Evolutionary conservation across 2,888 invertebrate species (phyloP).

Genomic region (Schizotus pectinicornis): DNA sequence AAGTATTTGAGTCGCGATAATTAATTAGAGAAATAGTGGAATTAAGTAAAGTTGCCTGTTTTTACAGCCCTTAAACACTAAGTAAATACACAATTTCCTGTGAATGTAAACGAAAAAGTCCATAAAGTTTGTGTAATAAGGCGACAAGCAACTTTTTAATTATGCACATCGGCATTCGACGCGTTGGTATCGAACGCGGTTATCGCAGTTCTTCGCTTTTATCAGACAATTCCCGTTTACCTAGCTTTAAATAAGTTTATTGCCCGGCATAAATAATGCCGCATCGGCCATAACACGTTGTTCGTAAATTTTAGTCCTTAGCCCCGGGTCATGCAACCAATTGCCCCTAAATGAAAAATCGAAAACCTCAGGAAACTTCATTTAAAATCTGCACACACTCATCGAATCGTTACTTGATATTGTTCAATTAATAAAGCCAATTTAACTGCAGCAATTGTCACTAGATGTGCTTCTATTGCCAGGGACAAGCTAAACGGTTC

Average conservation of each 20-base stretch:
- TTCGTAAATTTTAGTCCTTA: conserved; percentile 15
- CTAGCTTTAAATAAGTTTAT: conserved; percentile 24
- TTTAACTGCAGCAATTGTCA: conserved; percentile 17
- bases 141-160: conserved; percentile 27
- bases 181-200: conserved; percentile 27
- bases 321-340: too few species aligned
- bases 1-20: conserved; percentile 23
- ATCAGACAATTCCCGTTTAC: conserved; percentile 26
- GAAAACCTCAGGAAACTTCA: conserved; percentile 17
- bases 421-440: conserved; percentile 14
- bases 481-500: conserved; percentile 7
- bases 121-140: conserved; percentile 23
- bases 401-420: conserved; percentile 18
- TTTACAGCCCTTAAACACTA: conserved; percentile 27
- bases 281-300: conserved; percentile 13
- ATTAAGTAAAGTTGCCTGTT: conserved; percentile 26
- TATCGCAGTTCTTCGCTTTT: conserved; percentile 27
- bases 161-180: conserved; percentile 27
- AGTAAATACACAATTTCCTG: conserved; percentile 32
- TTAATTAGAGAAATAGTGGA: conserved; percentile 26
- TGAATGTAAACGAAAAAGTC: conserved; percentile 30
- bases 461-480: conserved; percentile 6
- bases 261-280: conserved; percentile 23
- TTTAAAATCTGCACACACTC: conserved; percentile 29
- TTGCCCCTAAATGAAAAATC: conserved; percentile 6